These are phyloP conservation scores for Sarcophaga bullata DNA, from an alignment of 1,140 invertebrate genomes.

Conservation along the genomic window DNA sequence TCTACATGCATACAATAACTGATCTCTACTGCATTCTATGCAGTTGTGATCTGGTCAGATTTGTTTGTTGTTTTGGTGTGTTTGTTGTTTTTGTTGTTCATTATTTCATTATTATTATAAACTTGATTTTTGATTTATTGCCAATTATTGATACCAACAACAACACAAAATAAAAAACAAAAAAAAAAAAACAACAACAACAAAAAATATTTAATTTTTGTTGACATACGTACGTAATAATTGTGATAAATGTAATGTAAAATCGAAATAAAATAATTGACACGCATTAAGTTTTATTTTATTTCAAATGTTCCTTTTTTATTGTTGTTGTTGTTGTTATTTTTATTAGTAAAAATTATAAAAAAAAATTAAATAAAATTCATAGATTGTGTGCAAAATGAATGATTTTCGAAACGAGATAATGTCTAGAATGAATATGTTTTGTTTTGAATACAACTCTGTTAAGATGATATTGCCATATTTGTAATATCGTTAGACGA, in stretches of 20 bases:
- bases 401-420: conserved; percentile 17
- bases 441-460: conserved; percentile 8
- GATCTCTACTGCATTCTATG: too few relatives aligned
- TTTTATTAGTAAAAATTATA: conserved; percentile 23
- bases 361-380: neutral
- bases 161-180: too few relatives aligned
- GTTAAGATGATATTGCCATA: conserved; percentile 25
- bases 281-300: neutral
- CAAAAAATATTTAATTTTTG: conserved; percentile 4
- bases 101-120: conserved; percentile 13
- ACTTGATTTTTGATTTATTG: conserved; percentile 37
- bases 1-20: too few relatives aligned
- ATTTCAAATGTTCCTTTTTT: too few relatives aligned
- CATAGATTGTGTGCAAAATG: neutral
- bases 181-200: too few relatives aligned
- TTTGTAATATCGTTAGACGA: neutral
- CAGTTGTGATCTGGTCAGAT: neutral
- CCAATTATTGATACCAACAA: neutral
- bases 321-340: too few relatives aligned
- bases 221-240: neutral
- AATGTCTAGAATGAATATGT: conserved; percentile 5
- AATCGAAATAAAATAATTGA: neutral
- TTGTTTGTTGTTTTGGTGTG: too few relatives aligned
- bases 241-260: neutral
- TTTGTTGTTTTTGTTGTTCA: conserved; percentile 4